phyloP scores from a whole-genome alignment of 1,140 invertebrate genomes.

The Drosophila asahinai region DNA sequence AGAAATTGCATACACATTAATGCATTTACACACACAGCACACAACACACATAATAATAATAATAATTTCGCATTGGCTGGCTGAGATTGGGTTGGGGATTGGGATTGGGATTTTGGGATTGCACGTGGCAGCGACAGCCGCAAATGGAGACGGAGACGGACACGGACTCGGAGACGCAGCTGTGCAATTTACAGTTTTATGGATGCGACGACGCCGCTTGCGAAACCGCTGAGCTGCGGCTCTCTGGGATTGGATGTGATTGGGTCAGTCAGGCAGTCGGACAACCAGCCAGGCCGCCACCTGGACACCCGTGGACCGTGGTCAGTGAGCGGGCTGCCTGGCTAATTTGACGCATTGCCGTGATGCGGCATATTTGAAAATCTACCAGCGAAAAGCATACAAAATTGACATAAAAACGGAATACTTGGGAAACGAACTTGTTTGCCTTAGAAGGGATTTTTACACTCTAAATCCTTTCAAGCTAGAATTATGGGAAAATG shows the following conservation, averaged over 20 bases:
- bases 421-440: slow-evolving; percentile 74
- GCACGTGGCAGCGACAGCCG: slow-evolving; percentile 69
- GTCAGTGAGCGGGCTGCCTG: slow-evolving; percentile 20
- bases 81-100: slow-evolving; percentile 37
- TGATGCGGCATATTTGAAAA: slow-evolving; percentile 54
- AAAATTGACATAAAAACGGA: slow-evolving; percentile 37
- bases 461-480: not conserved
- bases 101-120: slow-evolving; percentile 34
- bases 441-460: slow-evolving; percentile 16
- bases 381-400: slow-evolving; percentile 7
- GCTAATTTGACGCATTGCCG: slow-evolving; percentile 59
- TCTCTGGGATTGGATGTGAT: slow-evolving; percentile 55
- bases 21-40: slow-evolving; percentile 34
- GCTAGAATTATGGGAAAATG: too few species aligned
- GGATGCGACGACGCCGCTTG: slow-evolving; percentile 65
- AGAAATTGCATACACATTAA: slow-evolving; percentile 68
- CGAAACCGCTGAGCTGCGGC: slow-evolving; percentile 43
- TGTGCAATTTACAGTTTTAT: slow-evolving; percentile 80
- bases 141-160: slow-evolving; percentile 46
- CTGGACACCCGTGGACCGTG: slow-evolving; percentile 33
- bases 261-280: slow-evolving; percentile 47
- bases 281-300: slow-evolving; percentile 16
- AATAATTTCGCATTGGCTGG: slow-evolving; percentile 52
- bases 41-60: slow-evolving; percentile 23
- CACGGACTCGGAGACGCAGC: slow-evolving; percentile 68